Evolutionary conservation across 2,113 vertebrate species (phyloP), one percentile per base, ranked within the genome.

Genomic region (Ariopsis seemanni): DNA sequence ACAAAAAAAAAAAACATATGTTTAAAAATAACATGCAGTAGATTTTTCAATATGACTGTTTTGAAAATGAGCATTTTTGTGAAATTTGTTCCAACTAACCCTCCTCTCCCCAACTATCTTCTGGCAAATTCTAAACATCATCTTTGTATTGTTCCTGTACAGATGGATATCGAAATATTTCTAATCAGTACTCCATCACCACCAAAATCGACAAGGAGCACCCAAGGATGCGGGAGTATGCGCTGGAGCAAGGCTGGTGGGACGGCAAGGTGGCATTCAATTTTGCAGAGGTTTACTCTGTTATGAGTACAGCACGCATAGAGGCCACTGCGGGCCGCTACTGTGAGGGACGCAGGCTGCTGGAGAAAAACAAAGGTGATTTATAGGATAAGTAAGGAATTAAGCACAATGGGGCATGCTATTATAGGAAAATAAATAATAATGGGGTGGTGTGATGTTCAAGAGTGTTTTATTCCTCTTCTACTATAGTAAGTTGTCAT

Each of bases 171-270:
- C 95, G 97, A 71, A 99, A 99, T 93, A 99, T 99, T 94, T 99
- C 98, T 65, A 99, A 99, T 91, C 96, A 98, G 92, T 95, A 99
- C 77, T 96, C 96, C 57, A 97, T 99, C 92, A 98, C 96, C 27
- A 98, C 96, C 15, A 97, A 96, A 91, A 97, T 99, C 81, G 97
- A 98, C 94, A 95, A 89, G 90, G 97, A 97, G 83, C 98, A 99
- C 85, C 96, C 96, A 48, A 87, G 92, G 82, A 4, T 98, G 95
- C 97, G 94, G 90, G 94, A 91, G 86, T 96, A 99, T 62, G 97
- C 97, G 42, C 95, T 85, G 84, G 94, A 90, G 89, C 94, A 94
- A 88, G 95, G 95, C 87, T 99, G 98, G 98, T 99, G 98, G 98
- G 95, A 99, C 58, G 97, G 96, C 53, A n/a, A 96, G 92, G 93